Conservation (phyloP, 2,888 invertebrate species). For the Strigamia transsilvanica region DNA sequence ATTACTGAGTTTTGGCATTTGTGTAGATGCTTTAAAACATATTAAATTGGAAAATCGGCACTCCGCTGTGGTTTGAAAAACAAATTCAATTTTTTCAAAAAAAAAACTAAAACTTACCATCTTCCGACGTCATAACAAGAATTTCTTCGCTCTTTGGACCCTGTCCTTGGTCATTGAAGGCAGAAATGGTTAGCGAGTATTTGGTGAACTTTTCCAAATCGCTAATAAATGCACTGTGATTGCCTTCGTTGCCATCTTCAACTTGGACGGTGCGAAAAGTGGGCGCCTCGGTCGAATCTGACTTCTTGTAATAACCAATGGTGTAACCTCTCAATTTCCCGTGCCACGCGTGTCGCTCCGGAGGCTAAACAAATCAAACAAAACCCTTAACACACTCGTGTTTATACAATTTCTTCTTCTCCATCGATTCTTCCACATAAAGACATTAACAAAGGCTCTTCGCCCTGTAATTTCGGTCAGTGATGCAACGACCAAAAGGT, state of each 20-base stretch:
- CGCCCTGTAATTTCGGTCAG: background rate
- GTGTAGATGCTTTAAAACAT: background rate
- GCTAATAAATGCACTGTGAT: conserved; percentile 68
- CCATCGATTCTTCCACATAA: conserved; percentile 9
- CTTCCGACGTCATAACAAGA: conserved; percentile 92
- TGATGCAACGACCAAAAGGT: conserved; percentile 1
- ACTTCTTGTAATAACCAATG: conserved; percentile 80
- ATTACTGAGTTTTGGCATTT: too few species aligned
- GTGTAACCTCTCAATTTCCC: conserved; percentile 80
- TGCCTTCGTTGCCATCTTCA: conserved; percentile 73
- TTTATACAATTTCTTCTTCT: too few species aligned
- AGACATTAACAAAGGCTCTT: conserved; percentile 20
- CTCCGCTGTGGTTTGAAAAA: too few species aligned
- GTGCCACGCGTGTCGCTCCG: conserved; percentile 88
- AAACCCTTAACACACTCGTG: background rate
- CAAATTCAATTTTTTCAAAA: too few species aligned
- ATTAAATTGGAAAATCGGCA: too few species aligned
- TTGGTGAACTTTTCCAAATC: conserved; percentile 91
- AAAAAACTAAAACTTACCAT: conserved; percentile 64
- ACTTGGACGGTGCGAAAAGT: conserved; percentile 91
- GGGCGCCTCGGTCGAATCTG: conserved; percentile 71
- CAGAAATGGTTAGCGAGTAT: conserved; percentile 92
- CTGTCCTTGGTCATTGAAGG: conserved; percentile 91
- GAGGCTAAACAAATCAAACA: conserved; percentile 68
- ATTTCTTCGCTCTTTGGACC: conserved; percentile 90